Evolutionary conservation across 1,140 invertebrate genomes (phyloP).

Genomic region (Drosophila suzukii): DNA sequence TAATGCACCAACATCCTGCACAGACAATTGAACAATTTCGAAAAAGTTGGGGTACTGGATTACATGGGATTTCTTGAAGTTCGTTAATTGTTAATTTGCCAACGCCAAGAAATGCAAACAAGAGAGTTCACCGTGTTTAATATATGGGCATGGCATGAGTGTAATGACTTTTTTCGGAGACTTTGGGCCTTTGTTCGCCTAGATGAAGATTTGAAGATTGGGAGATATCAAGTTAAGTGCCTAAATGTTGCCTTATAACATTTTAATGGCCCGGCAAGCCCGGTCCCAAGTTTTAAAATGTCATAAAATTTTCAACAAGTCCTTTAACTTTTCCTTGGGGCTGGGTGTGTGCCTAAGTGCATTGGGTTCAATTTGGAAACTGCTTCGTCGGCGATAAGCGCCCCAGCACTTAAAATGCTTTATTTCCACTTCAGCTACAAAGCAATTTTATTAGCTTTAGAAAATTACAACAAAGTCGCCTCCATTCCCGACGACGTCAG

Average conservation of each 20-base stretch:
- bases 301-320: slow-evolving; percentile 83
- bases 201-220: slow-evolving; percentile 69
- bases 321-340: slow-evolving; percentile 68
- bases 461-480: slow-evolving; percentile 78
- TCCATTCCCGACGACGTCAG: slow-evolving; percentile 4
- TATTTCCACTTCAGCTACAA: slow-evolving; percentile 79
- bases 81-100: slow-evolving; percentile 72
- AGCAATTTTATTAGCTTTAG: slow-evolving; percentile 82
- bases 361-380: slow-evolving; percentile 72
- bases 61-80: slow-evolving; percentile 19
- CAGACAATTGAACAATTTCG: slow-evolving; percentile 57
- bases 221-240: slow-evolving; percentile 77
- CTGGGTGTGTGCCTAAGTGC: slow-evolving; percentile 43
- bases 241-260: slow-evolving; percentile 80
- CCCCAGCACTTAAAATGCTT: slow-evolving; percentile 78
- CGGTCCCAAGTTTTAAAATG: slow-evolving; percentile 71
- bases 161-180: slow-evolving; percentile 52
- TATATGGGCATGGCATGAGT: slow-evolving; percentile 18
- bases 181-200: slow-evolving; percentile 39
- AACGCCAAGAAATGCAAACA: slow-evolving; percentile 50
- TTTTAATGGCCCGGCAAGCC: slow-evolving; percentile 66
- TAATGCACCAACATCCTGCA: slow-evolving; percentile 21
- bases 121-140: slow-evolving; percentile 35
- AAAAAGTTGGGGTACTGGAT: slow-evolving; percentile 22
- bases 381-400: slow-evolving; percentile 75